Conservation (phyloP, 92 coral and sea anemone species). For the Paragorgia papillata region DNA sequence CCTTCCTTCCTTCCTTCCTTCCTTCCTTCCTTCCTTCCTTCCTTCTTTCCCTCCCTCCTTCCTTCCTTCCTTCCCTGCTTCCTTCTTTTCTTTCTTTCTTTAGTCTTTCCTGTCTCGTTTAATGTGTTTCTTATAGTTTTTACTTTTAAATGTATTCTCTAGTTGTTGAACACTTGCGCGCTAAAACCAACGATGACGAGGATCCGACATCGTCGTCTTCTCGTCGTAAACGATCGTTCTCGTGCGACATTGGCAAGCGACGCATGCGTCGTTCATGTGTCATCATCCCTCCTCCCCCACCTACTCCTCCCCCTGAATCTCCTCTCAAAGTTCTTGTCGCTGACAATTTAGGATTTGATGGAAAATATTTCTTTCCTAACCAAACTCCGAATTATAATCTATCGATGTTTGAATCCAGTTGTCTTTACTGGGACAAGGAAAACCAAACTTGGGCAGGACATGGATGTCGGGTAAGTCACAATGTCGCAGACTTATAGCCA, state of each 20-base stretch:
- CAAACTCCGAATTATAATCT: slow-evolving; percentile 65
- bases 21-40: too few relatives aligned
- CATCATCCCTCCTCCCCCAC: slow-evolving; percentile 9
- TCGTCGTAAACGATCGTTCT: neutral
- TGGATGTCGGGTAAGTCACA: slow-evolving; percentile 74
- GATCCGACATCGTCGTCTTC: neutral
- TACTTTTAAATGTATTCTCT: too few relatives aligned
- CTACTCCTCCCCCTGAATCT: neutral
- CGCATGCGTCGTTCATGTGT: slow-evolving; percentile 20
- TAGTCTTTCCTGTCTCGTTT: too few relatives aligned
- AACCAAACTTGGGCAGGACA: slow-evolving; percentile 66
- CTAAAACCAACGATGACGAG: neutral
- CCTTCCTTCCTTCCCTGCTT: too few relatives aligned
- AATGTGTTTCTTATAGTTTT: too few relatives aligned
- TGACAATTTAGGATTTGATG: slow-evolving; percentile 73
- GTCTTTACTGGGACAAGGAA: slow-evolving; percentile 70
- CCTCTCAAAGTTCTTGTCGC: slow-evolving; percentile 30
- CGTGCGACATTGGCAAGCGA: slow-evolving; percentile 1
- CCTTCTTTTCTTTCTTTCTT: too few relatives aligned
- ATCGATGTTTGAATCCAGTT: slow-evolving; percentile 71
- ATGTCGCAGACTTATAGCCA: neutral
- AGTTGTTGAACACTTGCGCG: too few relatives aligned
- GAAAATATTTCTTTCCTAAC: slow-evolving; percentile 66
- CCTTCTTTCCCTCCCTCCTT: too few relatives aligned
- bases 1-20: too few relatives aligned